Base-by-base conservation (phyloP, 2,888 invertebrate genomes). In the Cetonia aurata region DNA sequence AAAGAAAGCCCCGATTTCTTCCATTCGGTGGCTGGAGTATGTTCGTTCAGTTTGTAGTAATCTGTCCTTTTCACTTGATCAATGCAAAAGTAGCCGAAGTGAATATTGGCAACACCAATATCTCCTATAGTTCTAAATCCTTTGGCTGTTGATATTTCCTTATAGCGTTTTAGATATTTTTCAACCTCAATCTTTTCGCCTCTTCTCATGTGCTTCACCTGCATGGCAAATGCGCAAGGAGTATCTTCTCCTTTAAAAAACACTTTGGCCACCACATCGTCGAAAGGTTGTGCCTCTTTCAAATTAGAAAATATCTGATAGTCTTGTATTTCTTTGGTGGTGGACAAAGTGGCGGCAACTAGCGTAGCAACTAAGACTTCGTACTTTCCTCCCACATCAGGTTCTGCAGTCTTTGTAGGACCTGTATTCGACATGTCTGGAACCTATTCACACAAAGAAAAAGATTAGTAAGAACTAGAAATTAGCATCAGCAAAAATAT, bases 201-300 rank as follows among this genome's bases (percentile, higher is more conserved):
- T 12, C 19, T 53, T 6, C 19, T 12, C 1, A 25, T 1, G 1
- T 19, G 31, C 12, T 53, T 53, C 6, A 25, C 53, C 6, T 53
- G 53, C 6, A 53, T 53, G 17, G 12, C 10, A 1, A 25, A 53
- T 19, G n/a, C 12, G 12, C 19, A 19, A 3, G 9, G 12, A 9
- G 12, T 12, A 25, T 19, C 10, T 53, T n/a, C 2, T 9, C 12
- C 10, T 53, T 53, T 53, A 19, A 25, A 53, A 12, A 19, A 10
- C 12, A 53, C 53, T 12, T 17, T 31, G 10, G 25, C 53, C 25
- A 53, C 25, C 8, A 53, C 31, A 50, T 50, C 50, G 13, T 50
- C 50, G 13, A 17, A 50, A 15, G 50, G 50, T 19, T 6, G 50
- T 10, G 50, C 50, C 15, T 50, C 50, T 8, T 19, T 6, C 17